phyloP scores from a whole-genome alignment of 64 coral and sea anemone genomes.

The Acropora yongei region DNA sequence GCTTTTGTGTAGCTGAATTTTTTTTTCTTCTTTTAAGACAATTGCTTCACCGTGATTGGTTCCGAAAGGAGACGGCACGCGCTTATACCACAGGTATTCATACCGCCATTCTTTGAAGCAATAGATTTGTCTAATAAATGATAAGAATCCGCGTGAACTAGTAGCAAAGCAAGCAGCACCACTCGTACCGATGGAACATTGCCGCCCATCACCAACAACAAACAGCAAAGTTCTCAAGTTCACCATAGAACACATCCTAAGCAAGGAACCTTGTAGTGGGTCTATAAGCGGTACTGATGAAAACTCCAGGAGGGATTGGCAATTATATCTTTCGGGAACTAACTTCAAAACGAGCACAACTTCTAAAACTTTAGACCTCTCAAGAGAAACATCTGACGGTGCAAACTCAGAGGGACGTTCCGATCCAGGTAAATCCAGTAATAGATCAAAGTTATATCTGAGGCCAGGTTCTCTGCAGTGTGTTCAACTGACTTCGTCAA shows the following conservation, averaged over 20 bases:
- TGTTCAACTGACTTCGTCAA: too few species aligned
- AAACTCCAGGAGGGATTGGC: neutral
- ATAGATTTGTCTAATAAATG: neutral
- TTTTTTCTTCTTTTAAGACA: constrained; percentile 1
- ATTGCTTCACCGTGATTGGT: constrained; percentile 24
- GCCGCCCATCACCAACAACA: too few species aligned
- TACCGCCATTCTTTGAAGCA: neutral
- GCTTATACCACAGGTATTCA: neutral
- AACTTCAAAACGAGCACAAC: neutral
- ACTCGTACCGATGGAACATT: neutral
- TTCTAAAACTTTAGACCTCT: neutral
- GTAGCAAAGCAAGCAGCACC: neutral
- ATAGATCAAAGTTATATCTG: too few species aligned
- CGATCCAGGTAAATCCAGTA: neutral
- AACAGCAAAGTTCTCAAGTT: neutral
- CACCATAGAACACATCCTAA: constrained; percentile 14
- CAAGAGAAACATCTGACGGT: neutral
- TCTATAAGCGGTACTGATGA: neutral
- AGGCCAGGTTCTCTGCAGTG: too few species aligned
- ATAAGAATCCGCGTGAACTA: too few species aligned
- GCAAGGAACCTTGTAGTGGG: neutral
- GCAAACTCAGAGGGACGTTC: neutral
- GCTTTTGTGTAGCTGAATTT: constrained; percentile 1
- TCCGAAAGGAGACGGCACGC: neutral
- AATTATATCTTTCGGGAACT: neutral